Base-by-base conservation (phyloP, 1,140 invertebrate species). In the Whitmania pigra region DNA sequence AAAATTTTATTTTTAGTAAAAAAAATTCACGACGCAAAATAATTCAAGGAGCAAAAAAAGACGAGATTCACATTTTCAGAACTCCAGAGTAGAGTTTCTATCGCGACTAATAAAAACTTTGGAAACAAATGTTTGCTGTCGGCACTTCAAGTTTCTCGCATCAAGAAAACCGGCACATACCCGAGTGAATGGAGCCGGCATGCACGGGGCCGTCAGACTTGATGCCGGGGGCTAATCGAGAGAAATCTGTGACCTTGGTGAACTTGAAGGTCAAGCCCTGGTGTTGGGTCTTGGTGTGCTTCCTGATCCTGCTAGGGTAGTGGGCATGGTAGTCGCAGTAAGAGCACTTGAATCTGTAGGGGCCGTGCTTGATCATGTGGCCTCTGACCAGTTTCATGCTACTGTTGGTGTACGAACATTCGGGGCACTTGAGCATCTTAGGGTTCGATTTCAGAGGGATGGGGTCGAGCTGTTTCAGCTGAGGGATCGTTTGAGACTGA, bases 311-410 rank as follows among this genome's bases (percentile, higher is more conserved):
- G 31, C 67, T 69, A n/a, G 72, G 72, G 53, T 73, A 73, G 67
- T 69, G 55, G 49, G 29, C 67, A 20, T 53, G 31, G 54, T 40
- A 69, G 29, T 54, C 49, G 67, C 72, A 73, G 72, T 73, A 73
- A 31, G 40, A 43, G 55, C 72, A 73, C 53, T 57, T 43, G 18
- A 69, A 43, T 27, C 54, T 22, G 31, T 71, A 54, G 22, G 72
- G 72, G 20, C 68, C 72, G 49, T 73, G 72, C 43, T 68, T 67
- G 40, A 70, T 53, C 67, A 68, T 69, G 72, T 73, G 72, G 17
- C 67, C 68, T 20, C 54, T 15, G 5, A 73, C 67, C 25, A 69
- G 29, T n/a, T 69, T 70, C 54, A 57, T 31, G 27, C 68, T 69
- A n/a, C 25, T 73, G 31, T 69, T 57, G 20, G 68, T 68, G 67